phyloP scores from a whole-genome alignment of 1,140 invertebrate species.

The Temnothorax nylanderi region DNA sequence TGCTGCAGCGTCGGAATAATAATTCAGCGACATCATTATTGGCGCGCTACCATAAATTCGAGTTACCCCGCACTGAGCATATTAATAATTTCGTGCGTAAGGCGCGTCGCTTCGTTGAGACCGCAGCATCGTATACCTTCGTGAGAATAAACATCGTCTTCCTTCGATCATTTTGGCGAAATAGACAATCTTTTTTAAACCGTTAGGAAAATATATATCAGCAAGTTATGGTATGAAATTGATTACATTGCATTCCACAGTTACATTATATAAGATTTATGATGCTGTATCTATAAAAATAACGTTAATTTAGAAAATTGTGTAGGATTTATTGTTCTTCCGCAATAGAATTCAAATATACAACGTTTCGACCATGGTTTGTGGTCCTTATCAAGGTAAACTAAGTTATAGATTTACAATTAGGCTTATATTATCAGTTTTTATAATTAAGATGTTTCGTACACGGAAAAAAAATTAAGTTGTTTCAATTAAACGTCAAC shows the following conservation, averaged over 20 bases:
- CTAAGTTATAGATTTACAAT: too few species aligned
- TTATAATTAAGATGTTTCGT: too few species aligned
- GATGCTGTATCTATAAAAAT: not conserved
- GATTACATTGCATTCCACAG: not conserved
- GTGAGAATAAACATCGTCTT: not conserved
- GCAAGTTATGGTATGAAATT: not conserved
- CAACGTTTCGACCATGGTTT: too few species aligned
- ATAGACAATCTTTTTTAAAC: not conserved
- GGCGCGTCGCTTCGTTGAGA: not conserved
- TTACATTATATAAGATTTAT: slow-evolving; percentile 22
- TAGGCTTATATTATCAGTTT: too few species aligned
- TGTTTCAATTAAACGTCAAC: too few species aligned
- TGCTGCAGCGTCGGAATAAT: slow-evolving; percentile 23
- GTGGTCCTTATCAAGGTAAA: too few species aligned
- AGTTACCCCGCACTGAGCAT: slow-evolving; percentile 21
- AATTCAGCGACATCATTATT: slow-evolving; percentile 58
- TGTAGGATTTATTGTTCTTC: not conserved
- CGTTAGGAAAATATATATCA: not conserved
- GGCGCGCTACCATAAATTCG: slow-evolving; percentile 54
- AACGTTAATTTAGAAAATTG: not conserved
- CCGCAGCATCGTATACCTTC: not conserved
- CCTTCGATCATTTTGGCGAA: not conserved
- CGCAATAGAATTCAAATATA: not conserved
- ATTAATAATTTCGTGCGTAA: slow-evolving; percentile 58
- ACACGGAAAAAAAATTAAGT: too few species aligned